Percentiles rank a stretch among this genome's conserved stretches.
Evolutionary conservation across 2,888 invertebrate genomes (phyloP).

Genomic region (Pantelozetes paolii): DNA sequence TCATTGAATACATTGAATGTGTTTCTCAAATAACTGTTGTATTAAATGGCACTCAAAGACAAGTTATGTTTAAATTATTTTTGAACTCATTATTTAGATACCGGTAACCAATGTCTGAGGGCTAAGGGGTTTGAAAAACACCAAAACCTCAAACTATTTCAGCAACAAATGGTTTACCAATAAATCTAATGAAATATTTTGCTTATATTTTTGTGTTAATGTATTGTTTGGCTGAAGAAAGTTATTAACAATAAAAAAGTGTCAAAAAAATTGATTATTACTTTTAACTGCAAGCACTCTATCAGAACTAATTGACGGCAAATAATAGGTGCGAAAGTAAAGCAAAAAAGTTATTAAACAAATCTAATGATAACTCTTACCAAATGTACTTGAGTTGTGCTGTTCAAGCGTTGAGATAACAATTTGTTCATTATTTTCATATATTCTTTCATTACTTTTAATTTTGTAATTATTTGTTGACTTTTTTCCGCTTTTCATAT

Average conservation of each 20-base stretch:
- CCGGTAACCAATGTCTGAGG: neutral
- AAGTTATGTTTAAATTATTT: neutral
- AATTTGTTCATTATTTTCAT: constrained; percentile 27
- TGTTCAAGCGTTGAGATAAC: neutral
- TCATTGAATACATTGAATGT: no score
- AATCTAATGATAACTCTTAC: constrained; percentile 13
- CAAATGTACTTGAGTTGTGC: constrained; percentile 6
- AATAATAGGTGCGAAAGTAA: no score
- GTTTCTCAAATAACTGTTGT: no score
- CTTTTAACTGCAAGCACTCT: neutral
- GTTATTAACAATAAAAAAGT: neutral
- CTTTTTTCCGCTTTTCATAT: neutral
- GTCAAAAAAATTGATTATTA: neutral
- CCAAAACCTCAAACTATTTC: neutral
- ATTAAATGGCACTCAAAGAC: no score
- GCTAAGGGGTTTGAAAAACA: neutral
- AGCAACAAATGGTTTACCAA: neutral
- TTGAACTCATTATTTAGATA: neutral
- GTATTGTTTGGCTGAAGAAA: neutral
- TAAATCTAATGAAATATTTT: neutral
- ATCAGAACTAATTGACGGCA: neutral
- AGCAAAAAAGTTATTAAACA: no score
- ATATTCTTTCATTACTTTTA: neutral
- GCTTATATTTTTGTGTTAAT: neutral
- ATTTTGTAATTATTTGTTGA: neutral